phyloP scores from a whole-genome alignment of 2,888 invertebrate species.

The Isoperla grammatica region DNA sequence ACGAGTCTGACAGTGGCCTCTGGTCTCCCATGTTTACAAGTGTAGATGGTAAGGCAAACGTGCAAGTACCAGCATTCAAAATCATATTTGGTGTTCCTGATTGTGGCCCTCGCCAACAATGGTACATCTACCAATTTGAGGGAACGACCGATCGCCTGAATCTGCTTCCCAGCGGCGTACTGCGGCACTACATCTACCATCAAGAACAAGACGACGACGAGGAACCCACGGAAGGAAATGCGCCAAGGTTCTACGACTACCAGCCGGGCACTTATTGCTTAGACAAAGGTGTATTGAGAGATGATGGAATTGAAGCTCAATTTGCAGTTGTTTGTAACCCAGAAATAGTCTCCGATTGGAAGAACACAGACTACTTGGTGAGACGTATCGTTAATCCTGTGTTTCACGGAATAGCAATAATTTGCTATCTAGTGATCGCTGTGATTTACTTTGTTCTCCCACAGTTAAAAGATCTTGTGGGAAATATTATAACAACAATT shows the following conservation, averaged over 20 bases:
- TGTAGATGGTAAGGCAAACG: constrained; percentile 53
- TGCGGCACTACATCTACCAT: constrained; percentile 67
- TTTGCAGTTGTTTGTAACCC: constrained; percentile 72
- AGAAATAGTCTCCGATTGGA: constrained; percentile 64
- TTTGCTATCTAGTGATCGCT: constrained; percentile 64
- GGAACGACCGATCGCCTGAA: constrained; percentile 57
- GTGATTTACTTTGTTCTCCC: constrained; percentile 79
- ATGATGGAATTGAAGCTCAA: constrained; percentile 52
- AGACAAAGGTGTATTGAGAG: constrained; percentile 61
- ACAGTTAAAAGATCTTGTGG: constrained; percentile 73
- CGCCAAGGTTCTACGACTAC: constrained; percentile 62
- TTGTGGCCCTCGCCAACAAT: constrained; percentile 63
- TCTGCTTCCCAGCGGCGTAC: constrained; percentile 61
- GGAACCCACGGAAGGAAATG: constrained; percentile 44
- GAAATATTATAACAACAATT: constrained; percentile 79
- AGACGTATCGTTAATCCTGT: constrained; percentile 69
- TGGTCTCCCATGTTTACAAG: constrained; percentile 56
- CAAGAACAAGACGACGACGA: constrained; percentile 44
- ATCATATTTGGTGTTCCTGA: constrained; percentile 47
- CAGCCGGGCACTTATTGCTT: constrained; percentile 71
- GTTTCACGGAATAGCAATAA: constrained; percentile 67
- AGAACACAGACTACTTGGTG: constrained; percentile 65
- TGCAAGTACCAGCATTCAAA: constrained; percentile 41
- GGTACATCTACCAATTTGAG: constrained; percentile 59
- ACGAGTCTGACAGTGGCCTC: constrained; percentile 47